Base-by-base conservation (phyloP, 2,113 vertebrate genomes). In the Leptobrachium ailaonicum region DNA sequence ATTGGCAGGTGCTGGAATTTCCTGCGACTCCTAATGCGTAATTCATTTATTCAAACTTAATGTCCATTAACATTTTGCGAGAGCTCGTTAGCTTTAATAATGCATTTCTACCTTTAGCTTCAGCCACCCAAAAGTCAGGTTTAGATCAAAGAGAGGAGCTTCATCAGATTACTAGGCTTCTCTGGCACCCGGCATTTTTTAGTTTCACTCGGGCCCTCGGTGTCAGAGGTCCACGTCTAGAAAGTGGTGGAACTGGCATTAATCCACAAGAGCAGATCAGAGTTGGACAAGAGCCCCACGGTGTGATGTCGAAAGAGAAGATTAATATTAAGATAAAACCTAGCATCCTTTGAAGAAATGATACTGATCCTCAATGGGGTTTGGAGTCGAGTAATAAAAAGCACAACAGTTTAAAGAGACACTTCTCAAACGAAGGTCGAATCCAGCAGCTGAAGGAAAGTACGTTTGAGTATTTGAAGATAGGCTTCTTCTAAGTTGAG, bases 21-120 rank as follows among this genome's bases (percentile, higher is more conserved):
- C 88, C 88, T 86, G 88, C 75, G 50, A 90, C 87, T 85, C 85
- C 86, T 94, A 91, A 93, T 93, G 90, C 85, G 91, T 92, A 92
- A 93, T 94, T 93, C 91, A 92, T 93, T 93, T 93, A 91, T 92
- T 91, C 91, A 94, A 93, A 92, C 90, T 89, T 91, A 88, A 90
- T 90, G 90, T 90, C 92, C 90, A 92, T 94, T 94, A 93, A 90
- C 91, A 90, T 91, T 89, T 90, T 88, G 88, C 85, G 90, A 89
- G 90, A 90, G 90, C 89, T 88, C 90, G 93, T 94, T 94, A 93
- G 90, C 88, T 91, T 93, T 91, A 93, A 94, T 93, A 94, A 93
- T 92, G 81, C 88, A 92, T 92, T 86, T 89, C 87, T 87, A 91
- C 88, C 86, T 92, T 89, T 87, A 91, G 71, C 78, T 74, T 68